These are phyloP conservation scores for Hycleus phaleratus DNA, from an alignment of 1,140 invertebrate species.

Conservation along the genomic window DNA sequence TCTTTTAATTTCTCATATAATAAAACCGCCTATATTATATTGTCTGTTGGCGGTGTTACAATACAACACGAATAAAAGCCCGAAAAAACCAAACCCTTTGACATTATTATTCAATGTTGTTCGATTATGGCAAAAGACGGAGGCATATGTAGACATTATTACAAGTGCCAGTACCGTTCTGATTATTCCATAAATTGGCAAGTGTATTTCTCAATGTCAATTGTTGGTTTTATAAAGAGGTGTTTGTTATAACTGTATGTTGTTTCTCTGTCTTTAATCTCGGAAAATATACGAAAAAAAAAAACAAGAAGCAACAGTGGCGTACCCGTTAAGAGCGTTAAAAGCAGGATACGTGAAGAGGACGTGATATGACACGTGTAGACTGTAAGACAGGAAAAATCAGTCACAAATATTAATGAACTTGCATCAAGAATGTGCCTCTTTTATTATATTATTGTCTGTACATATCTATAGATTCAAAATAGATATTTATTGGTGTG, in stretches of 20 bases:
- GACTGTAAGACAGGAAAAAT: constrained; percentile 11
- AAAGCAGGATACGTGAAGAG: constrained; percentile 9
- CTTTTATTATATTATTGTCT: neutral
- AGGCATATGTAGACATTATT: neutral
- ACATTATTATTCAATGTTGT: too few species aligned
- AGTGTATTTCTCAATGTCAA: constrained; percentile 1
- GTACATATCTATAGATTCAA: too few species aligned
- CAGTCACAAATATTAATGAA: constrained; percentile 14
- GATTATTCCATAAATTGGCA: constrained; percentile 6
- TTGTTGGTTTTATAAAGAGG: constrained; percentile 1
- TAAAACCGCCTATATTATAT: too few species aligned
- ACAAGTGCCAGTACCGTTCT: neutral
- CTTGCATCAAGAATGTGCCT: constrained; percentile 8
- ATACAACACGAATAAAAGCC: too few species aligned
- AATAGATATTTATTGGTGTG: too few species aligned
- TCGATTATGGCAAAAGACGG: too few species aligned
- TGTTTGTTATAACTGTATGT: neutral
- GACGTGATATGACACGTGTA: neutral
- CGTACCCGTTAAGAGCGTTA: neutral
- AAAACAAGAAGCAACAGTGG: constrained; percentile 4
- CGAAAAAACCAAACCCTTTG: too few species aligned
- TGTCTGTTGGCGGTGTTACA: too few species aligned
- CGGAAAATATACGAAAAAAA: too few species aligned
- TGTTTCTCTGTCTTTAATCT: too few species aligned
- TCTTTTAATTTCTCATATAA: too few species aligned